phyloP scores from a whole-genome alignment of 2,797 vertebrate species.

The Pseudopleuronectes americanus region DNA sequence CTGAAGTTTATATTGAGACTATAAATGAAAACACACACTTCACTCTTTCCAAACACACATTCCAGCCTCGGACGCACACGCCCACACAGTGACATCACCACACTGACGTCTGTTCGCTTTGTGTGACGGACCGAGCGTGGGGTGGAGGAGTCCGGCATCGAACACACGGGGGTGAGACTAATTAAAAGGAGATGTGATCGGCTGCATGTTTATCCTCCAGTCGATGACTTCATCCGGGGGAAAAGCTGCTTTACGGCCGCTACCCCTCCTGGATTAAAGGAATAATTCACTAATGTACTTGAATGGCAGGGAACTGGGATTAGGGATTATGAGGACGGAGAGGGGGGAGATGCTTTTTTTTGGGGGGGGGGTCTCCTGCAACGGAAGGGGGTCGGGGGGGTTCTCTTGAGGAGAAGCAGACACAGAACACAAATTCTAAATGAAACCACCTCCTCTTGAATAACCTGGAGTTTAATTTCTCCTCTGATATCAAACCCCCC shows the following conservation, averaged over 20 bases:
- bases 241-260: constrained; percentile 64
- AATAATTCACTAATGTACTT: constrained; percentile 82
- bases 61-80: background rate
- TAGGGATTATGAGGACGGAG: constrained; percentile 71
- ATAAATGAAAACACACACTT: constrained; percentile 11
- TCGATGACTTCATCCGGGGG: constrained; percentile 57
- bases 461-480: too few relatives aligned
- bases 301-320: constrained; percentile 69
- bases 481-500: too few relatives aligned
- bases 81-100: constrained; percentile 24
- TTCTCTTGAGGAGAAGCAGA: too few relatives aligned
- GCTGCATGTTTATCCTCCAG: constrained; percentile 46
- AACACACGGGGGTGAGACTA: constrained; percentile 28
- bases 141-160: constrained; percentile 22
- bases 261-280: constrained; percentile 71
- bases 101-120: background rate
- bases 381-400: background rate
- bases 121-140: constrained; percentile 4
- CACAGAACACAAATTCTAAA: too few relatives aligned
- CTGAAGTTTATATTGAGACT: constrained; percentile 8
- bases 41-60: background rate
- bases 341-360: constrained; percentile 40
- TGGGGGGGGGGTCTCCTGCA: constrained; percentile 17
- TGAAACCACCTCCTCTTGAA: too few relatives aligned
- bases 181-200: constrained; percentile 64